phyloP scores from a whole-genome alignment of 2,113 vertebrate species.

The Reinhardtius hippoglossoides region DNA sequence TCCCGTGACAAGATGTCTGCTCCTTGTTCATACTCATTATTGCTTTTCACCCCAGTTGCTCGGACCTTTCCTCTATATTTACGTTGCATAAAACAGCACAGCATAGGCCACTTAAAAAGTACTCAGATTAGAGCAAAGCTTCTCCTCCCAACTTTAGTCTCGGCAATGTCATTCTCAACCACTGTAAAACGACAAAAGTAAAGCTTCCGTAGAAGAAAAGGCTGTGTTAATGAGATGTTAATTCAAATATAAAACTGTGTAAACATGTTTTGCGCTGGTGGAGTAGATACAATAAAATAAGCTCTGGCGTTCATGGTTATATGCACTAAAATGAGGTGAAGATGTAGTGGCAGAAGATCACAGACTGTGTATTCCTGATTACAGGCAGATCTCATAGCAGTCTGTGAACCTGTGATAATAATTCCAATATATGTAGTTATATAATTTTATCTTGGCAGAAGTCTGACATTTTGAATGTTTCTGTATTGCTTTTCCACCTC shows the following conservation, averaged over 20 bases:
- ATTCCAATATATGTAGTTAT: constrained; percentile 10
- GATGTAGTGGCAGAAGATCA: constrained; percentile 29
- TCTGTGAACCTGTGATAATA: constrained; percentile 26
- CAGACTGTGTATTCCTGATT: constrained; percentile 54
- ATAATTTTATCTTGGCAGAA: constrained; percentile 23
- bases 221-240: constrained; percentile 27
- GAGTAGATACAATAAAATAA: constrained; percentile 32
- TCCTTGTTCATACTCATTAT: constrained; percentile 47
- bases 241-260: constrained; percentile 45
- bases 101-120: constrained; percentile 45
- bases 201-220: constrained; percentile 27
- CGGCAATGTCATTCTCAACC: constrained; percentile 20
- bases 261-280: constrained; percentile 56
- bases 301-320: constrained; percentile 7
- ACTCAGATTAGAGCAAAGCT: constrained; percentile 33
- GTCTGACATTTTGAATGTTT: constrained; percentile 39
- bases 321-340: background rate
- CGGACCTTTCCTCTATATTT: constrained; percentile 26
- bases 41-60: constrained; percentile 49
- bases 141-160: constrained; percentile 12
- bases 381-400: constrained; percentile 38
- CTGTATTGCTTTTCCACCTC: constrained; percentile 2
- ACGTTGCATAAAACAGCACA: constrained; percentile 59
- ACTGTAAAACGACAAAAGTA: constrained; percentile 32
- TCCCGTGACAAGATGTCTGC: constrained; percentile 20